Base-by-base conservation (phyloP, 1,140 invertebrate genomes). In the Whitmania pigra region DNA sequence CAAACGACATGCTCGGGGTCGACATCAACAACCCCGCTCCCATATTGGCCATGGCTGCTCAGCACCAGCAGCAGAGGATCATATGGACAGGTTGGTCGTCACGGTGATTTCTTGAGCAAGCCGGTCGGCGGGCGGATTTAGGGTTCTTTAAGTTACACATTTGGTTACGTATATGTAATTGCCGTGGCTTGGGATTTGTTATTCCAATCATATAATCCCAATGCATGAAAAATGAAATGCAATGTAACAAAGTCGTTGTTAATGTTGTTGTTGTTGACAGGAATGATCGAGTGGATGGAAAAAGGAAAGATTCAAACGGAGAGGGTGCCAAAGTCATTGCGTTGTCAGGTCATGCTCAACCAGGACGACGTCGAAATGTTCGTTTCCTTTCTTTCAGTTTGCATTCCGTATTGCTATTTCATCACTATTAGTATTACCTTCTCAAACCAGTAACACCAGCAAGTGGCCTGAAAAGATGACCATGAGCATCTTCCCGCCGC, bases 401-500 rank as follows among this genome's bases (percentile, higher is more conserved):
- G n/a, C n/a, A n/a, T n/a, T n/a, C n/a, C n/a, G n/a, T n/a, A 25
- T 2, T 57, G 9, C 54, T 57, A 25, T 57, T 49, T 49, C 15
- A 49, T 49, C 13, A 49, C 43, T 15, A 49, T 49, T 15, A 49
- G 5, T 49, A 11, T 17, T 11, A 15, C 11, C 43, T 7, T 49
- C 43, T 36, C 3, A 25, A 22, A 15, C 29, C 57, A 63, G 57
- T 1, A 63, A 63, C 57, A 63, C 57, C 13, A 63, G 57, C 29
- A 63, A 63, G 57, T 63, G 57, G 57, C 57, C 57, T 13, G 57
- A 63, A 63, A 63, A 63, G 29, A 25, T 63, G 57, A 7, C 57
- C 9, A 63, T 63, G 57, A 63, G 57, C 57, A 63, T 63, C 22
- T 63, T 63, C 29, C 57, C 57, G 2, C 57, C 57, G 3, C 29